A percentile compares a stretch with the other conserved stretches of the same genome.
Conservation (phyloP, 2,888 invertebrate species). For the Atethmia centrago region DNA sequence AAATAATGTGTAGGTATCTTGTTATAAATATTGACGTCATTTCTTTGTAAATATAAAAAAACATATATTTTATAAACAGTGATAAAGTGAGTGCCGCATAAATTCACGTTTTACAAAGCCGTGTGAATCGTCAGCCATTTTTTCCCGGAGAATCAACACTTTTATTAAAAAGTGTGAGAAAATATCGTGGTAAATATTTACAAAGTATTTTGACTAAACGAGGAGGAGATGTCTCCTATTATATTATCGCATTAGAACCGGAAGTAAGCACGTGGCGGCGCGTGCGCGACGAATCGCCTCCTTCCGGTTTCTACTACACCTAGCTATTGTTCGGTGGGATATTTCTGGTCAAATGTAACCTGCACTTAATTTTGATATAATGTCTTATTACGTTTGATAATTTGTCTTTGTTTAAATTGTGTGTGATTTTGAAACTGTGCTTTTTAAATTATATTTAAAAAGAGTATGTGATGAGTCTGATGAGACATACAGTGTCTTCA, state of each 20-base stretch:
- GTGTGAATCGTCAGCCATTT: constrained; percentile 42
- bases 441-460: neutral
- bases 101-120: constrained; percentile 26
- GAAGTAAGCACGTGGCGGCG: constrained; percentile 86
- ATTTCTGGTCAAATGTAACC: constrained; percentile 56
- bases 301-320: constrained; percentile 80
- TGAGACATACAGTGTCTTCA: neutral
- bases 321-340: constrained; percentile 60
- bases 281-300: constrained; percentile 85
- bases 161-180: constrained; percentile 76
- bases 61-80: too few species aligned
- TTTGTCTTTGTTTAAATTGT: constrained; percentile 21
- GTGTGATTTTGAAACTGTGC: constrained; percentile 29
- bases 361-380: constrained; percentile 51
- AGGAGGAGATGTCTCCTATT: constrained; percentile 90
- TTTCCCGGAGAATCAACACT: constrained; percentile 30
- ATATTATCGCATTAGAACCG: constrained; percentile 87
- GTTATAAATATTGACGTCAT: too few species aligned
- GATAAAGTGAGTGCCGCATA: neutral
- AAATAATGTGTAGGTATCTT: too few species aligned
- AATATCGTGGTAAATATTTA: constrained; percentile 72
- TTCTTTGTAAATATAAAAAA: too few species aligned
- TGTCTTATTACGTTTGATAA: constrained; percentile 31
- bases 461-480: neutral
- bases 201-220: constrained; percentile 75